Evolutionary conservation across 2,113 vertebrate species (phyloP), one percentile per base, ranked within the genome.

Genomic region (Scomber colias): DNA sequence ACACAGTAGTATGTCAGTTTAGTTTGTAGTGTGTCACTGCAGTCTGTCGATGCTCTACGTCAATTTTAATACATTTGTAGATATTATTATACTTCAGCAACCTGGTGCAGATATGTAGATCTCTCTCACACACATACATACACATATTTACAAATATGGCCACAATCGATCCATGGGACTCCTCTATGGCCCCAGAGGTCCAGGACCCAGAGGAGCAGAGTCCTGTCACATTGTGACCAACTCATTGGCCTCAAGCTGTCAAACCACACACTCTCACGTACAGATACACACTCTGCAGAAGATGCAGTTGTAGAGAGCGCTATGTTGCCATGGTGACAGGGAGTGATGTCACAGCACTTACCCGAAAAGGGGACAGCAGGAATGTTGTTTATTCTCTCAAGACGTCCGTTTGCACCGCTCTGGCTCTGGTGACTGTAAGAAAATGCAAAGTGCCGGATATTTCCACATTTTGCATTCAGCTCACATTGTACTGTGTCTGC

Each of bases 311-410:
- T 69, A 75, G 62, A 73, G 79, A 84, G 71, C 5, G 68, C 72
- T 64, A 62, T 21, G 92, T 94, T 93, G 84, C 91, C 88, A 92
- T 92, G 89, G 92, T 65, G 75, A 94, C 2, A 3, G 69, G 77
- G 51, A 87, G 71, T 89, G 89, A 92, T 86, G 91, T 92, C 88
- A 91, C 76, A 65, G 75, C 81, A 75, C 80, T 82, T 83, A 72
- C 49, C 65, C 51, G 1, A 83, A 88, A 89, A 79, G 71, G 71
- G 75, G 86, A 84, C 81, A 84, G 82, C 24, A 11, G 74, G 69
- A 76, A 79, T 78, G 82, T 73, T 80, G 75, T 88, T 87, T 82
- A 77, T 77, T 84, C 82, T 85, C 73, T 27, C 70, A 86, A 87
- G 73, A 82, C 49, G 17, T 67, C 54, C 7, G 4, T 30, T 53